Base-by-base conservation (phyloP, 2,113 vertebrate genomes). In the Gallinago jamesoni region DNA sequence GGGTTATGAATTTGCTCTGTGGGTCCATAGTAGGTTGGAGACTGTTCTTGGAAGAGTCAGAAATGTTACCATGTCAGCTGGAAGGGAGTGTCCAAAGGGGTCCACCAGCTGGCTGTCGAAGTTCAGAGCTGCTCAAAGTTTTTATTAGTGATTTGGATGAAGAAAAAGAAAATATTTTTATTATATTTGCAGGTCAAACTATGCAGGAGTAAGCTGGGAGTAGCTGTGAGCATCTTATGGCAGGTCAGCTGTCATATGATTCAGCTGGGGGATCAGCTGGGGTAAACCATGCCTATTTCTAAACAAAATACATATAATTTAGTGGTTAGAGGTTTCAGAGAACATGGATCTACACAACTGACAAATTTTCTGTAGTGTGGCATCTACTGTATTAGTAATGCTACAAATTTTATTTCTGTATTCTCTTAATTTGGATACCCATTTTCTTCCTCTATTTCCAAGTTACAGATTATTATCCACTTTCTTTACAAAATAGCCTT, bases 61-160 rank as follows among this genome's bases (percentile, higher is more conserved):
- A 76, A 72, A 31, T 67, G 43, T 28, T 68, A 16, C 16, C 13
- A 8, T 84, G 25, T 67, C 33, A 48, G 33, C 47, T 68, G 23
- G 33, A 47, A 12, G 10, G 14, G n/a, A 75, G 12, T 35, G n/a
- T 62, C 22, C 14, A 35, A 30, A 50, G 56, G 9, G 25, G 50
- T 33, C 21, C 1, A 12, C 21, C 7, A 22, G 5, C 39, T 70
- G 33, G 37, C 50, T 79, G 24, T 64, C 1, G 0, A 60, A 39
- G 60, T 20, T 33, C 35, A 52, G 45, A 70, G 22, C 45, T 70
- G 37, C 4, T 68, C 10, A 23, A 23, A 33, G 12, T 33, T 83
- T 79, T 52, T 62, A 15, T 72, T 31, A 87, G 6, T 22, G 33
- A 24, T 95, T 80, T 48, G 43, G 9, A 30, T 76, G 56, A 75